Evolutionary conservation across 2,888 invertebrate genomes (phyloP).

Genomic region (Marronus borbonicus): DNA sequence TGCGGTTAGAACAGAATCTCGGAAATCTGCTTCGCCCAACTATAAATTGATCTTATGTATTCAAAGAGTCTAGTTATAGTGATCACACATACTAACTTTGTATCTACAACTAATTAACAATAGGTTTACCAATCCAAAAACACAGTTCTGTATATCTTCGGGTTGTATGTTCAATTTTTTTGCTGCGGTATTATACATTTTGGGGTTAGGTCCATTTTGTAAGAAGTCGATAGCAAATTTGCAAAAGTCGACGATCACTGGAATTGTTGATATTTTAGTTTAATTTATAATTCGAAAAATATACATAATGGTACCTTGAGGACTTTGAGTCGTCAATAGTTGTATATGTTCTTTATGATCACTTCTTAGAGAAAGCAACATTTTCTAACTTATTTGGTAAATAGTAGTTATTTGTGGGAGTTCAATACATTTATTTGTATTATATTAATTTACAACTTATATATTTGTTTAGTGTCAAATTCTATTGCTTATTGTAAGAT

Average conservation of each 20-base stretch:
- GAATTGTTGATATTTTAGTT: conserved; percentile 43
- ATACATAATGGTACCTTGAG: conserved; percentile 68
- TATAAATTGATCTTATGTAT: conserved; percentile 60
- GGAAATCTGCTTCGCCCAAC: conserved; percentile 71
- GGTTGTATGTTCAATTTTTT: conserved; percentile 75
- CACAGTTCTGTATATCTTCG: conserved; percentile 75
- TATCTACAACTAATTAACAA: conserved; percentile 81
- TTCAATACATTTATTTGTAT: no score
- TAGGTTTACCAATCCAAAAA: conserved; percentile 83
- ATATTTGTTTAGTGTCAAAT: no score
- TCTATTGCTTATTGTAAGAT: no score
- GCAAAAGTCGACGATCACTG: conserved; percentile 82
- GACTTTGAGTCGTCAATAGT: conserved; percentile 72
- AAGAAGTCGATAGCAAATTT: conserved; percentile 79
- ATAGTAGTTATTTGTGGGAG: no score
- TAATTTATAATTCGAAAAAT: conserved; percentile 23
- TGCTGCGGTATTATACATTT: conserved; percentile 77
- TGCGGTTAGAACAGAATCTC: conserved; percentile 70
- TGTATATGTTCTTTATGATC: conserved; percentile 75
- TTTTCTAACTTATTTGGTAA: conserved; percentile 54
- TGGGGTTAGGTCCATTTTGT: conserved; percentile 78
- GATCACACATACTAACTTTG: conserved; percentile 71
- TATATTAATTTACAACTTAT: no score
- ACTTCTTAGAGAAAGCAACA: conserved; percentile 71
- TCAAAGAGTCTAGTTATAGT: background rate